Evolutionary conservation across 1,140 invertebrate species (phyloP), one percentile per base, ranked within the genome.

Genomic region (Conus ventricosus): DNA sequence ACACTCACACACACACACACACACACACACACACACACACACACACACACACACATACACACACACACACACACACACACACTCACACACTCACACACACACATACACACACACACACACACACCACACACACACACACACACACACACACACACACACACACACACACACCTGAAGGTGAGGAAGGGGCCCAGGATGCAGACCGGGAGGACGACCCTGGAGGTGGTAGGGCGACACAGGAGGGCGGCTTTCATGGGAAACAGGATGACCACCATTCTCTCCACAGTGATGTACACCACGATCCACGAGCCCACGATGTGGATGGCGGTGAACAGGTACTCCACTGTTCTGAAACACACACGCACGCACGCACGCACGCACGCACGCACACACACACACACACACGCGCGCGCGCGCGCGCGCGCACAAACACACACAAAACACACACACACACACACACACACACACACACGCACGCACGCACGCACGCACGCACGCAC

Each of bases 211-310:
- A 81, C 39, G 10, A 39, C 8, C 39, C 39, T 81, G 39, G 39
- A n/a, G 78, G 78, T 81, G 13, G 27, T 1, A 27, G 78, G 78
- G 5, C 78, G 25, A 6, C 78, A 81, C 25, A 81, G 11, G 8
- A 81, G 17, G 10, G 27, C 53, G 2, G 71, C 53, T 60, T 81
- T 81, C 76, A 87, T 25, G 27, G 87, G 87, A 4, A 87, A 55
- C 23, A 87, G 20, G 4, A 87, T 57, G 13, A 23, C 76, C 27
- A 87, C 78, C 51, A 78, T 78, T 55, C 87, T 81, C 76, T 87
- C 87, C 27, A 87, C 23, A 1, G 87, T 87, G 75, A 87, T 87
- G 55, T 60, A 87, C 17, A 78, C 78, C 75, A 87, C 87, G 51
- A 87, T 51, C 87, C 87, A 87, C 20, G 87, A 87, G 23, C 78